These are phyloP conservation scores for Syritta pipiens DNA, from an alignment of 2,888 invertebrate species.

Conservation along the genomic window DNA sequence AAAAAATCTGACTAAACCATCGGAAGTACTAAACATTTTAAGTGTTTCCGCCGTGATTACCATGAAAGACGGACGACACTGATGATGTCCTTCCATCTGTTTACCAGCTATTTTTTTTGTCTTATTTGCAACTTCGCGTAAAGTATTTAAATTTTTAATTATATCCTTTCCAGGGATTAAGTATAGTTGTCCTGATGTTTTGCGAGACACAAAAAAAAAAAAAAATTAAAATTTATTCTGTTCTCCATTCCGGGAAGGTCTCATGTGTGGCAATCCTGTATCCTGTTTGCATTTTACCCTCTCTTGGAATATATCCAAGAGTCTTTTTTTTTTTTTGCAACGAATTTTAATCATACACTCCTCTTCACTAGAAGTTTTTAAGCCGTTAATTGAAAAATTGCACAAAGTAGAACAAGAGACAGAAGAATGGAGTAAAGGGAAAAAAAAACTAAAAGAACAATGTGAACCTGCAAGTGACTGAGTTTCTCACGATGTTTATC, in stretches of 20 bases:
- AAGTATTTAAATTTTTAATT: constrained; percentile 31
- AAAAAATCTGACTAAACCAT: constrained; percentile 21
- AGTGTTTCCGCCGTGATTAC: constrained; percentile 16
- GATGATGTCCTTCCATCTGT: constrained; percentile 18
- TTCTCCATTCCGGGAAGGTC: background rate
- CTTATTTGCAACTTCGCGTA: background rate
- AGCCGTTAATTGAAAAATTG: constrained; percentile 28
- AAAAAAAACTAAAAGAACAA: too few species aligned
- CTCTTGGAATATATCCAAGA: too few species aligned
- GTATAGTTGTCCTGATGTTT: constrained; percentile 9
- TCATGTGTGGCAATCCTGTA: background rate
- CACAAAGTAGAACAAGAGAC: background rate
- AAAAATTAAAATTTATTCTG: background rate
- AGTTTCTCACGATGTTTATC: constrained; percentile 21
- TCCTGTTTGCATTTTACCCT: background rate
- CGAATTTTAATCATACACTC: background rate
- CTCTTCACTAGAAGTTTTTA: background rate
- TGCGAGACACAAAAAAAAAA: too few species aligned
- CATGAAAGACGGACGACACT: constrained; percentile 1
- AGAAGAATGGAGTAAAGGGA: too few species aligned
- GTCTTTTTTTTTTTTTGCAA: background rate
- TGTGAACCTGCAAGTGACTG: constrained; percentile 7
- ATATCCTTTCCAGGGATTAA: constrained; percentile 12
- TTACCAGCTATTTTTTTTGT: background rate
- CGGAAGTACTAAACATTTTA: constrained; percentile 30